Evolutionary conservation across 2,113 vertebrate species (phyloP), one percentile per base, ranked within the genome.

Genomic region (Oncorhynchus masou): DNA sequence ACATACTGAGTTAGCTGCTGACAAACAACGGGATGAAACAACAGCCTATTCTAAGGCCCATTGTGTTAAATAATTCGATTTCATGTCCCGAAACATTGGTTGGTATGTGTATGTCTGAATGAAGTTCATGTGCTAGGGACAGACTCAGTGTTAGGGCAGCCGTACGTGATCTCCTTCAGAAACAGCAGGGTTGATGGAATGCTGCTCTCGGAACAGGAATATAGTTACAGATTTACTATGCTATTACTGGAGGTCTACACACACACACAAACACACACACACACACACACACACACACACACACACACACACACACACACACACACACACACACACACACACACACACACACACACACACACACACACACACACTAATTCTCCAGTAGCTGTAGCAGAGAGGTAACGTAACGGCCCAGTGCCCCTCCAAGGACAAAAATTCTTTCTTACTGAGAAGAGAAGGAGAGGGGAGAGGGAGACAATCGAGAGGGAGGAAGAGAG

Each of bases 191-290:
- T 60, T 85, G 87, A 91, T 83, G 70, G 59, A 85, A 84, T 74
- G 81, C 78, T 19, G 60, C 71, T 81, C 86, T 89, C 79, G 80
- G 76, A 88, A 78, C 76, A 77, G 87, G 89, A 88, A 87, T 83
- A 86, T 70, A 85, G 81, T 76, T 84, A 79, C 80, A 90, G 89
- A 91, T 90, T 92, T 92, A 90, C 89, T 86, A 84, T 75, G 80
- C 85, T 82, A 81, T 90, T 89, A 88, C 78, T 70, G 39, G 3
- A 70, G 39, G 68, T 48, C 68, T 70, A 49, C 75, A 66, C 59
- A 54, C 73, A 67, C 83, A 82, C 75, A 73, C 79, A 83, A 78
- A 74, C 13, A 77, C 66, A 79, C 78, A 74, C 74, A 49, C 75
- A 77, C 76, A 67, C 48, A 34, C 60, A 24, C 69, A 54, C 59